Conservation (phyloP, 2,797 vertebrate genomes). For the Cyprinella venusta region DNA sequence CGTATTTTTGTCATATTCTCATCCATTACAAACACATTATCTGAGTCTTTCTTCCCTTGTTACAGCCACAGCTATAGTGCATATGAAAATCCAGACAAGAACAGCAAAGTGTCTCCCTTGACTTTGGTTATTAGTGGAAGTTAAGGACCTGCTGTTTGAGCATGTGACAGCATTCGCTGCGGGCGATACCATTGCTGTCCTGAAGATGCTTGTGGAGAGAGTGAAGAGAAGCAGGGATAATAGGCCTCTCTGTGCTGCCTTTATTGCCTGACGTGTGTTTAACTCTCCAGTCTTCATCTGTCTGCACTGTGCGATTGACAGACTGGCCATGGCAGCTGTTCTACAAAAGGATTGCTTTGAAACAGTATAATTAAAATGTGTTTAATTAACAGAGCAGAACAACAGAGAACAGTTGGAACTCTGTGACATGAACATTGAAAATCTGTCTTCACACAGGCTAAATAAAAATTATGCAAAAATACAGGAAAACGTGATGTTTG, state of each 20-base stretch:
- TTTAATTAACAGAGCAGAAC: conserved; percentile 36
- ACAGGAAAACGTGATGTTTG: background rate
- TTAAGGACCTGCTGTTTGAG: conserved; percentile 48
- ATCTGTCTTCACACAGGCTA: background rate
- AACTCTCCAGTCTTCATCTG: conserved; percentile 33
- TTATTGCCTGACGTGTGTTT: conserved; percentile 39
- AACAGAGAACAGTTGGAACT: background rate
- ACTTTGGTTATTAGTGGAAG: conserved; percentile 54
- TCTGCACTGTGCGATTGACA: conserved; percentile 37
- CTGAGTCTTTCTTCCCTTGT: background rate
- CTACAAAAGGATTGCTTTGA: conserved; percentile 22
- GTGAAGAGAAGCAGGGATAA: conserved; percentile 37
- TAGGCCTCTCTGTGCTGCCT: conserved; percentile 29
- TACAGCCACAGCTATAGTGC: background rate
- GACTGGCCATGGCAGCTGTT: conserved; percentile 39
- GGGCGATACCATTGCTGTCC: conserved; percentile 35
- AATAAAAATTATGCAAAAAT: background rate
- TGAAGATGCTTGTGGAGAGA: conserved; percentile 21
- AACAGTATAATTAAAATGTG: conserved; percentile 19
- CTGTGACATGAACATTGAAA: background rate
- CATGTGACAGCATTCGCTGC: conserved; percentile 37
- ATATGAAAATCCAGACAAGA: conserved; percentile 23
- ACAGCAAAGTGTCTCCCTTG: conserved; percentile 48
- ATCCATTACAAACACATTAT: conserved; percentile 24
- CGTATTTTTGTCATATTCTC: conserved; percentile 30